Evolutionary conservation across 92 coral and sea anemone genomes (phyloP), one percentile per base, ranked within the genome.

Genomic region (Phenganax subtilis): DNA sequence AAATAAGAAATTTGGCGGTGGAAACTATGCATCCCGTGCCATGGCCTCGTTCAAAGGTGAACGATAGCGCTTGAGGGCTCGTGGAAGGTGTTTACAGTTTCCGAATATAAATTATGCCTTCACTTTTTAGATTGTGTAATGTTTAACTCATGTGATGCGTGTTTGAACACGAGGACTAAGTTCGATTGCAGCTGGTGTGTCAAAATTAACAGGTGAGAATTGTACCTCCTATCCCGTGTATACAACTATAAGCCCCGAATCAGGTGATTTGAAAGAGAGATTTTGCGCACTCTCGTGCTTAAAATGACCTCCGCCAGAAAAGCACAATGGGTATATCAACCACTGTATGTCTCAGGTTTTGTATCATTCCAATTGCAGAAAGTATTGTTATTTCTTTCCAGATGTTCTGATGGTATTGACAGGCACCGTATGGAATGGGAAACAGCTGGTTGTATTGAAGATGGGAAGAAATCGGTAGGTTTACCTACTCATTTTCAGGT

Each of bases 401-500:
- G 97, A 67, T 93, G 97, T 59, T 93, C 97, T 12, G 97, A 93
- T 80, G 89, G 89, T 55, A 51, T 86, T 15, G 97, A 93, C 85
- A 88, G 97, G 20, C 87, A 86, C 71, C 92, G 91, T 47, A 62
- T 52, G 20, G 90, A 88, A 54, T 93, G 97, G 97, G 65, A 71
- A 10, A 17, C 6, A 0, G 73, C 73, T 53, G 52, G 83, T 4
- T 93, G 97, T 63, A 29, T 70, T 55, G 9, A 6, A 1, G n/a
- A 53, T 61, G 55, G 91, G 55, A 55, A 83, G 47, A 84, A 30
- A 53, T 57, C 77, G 82, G 97, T 90, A 85, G 59, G 87, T 68
- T n/a, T 54, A 37, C 47, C 47, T 37, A 37, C 47, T 37, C 47
- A 37, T 37, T 37, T 2, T 37, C 47, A 37, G 47, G 47, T 37